Evolutionary conservation across 2,797 vertebrate species (phyloP).

Genomic region (Balearica regulorum): DNA sequence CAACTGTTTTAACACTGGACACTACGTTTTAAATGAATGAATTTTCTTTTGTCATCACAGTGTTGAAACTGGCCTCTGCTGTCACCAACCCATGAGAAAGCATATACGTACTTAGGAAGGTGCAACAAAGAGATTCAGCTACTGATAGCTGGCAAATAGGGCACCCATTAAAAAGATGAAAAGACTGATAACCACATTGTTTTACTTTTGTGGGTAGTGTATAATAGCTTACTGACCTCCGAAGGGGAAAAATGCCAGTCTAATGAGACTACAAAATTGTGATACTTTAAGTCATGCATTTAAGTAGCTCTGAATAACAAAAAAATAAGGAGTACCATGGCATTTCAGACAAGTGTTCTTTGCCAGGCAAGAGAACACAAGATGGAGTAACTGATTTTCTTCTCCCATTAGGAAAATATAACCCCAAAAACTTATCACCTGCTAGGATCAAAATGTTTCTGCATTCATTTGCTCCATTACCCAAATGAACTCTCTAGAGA

Average conservation of each 20-base stretch:
- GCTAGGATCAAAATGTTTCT: conserved; percentile 50
- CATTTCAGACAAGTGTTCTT: background rate
- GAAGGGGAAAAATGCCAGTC: background rate
- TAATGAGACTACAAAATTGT: conserved; percentile 3
- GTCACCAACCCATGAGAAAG: background rate
- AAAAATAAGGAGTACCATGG: background rate
- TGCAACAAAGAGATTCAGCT: conserved; percentile 6
- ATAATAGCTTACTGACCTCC: conserved; percentile 28
- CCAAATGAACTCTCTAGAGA: conserved; percentile 58
- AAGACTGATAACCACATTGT: background rate
- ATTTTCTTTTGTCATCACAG: background rate
- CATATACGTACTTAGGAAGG: background rate
- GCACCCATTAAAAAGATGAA: background rate
- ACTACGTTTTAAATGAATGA: background rate
- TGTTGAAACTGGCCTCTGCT: background rate
- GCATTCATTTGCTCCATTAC: conserved; percentile 68
- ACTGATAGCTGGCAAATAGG: background rate
- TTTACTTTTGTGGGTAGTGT: background rate
- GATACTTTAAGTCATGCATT: conserved; percentile 1
- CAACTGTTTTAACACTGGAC: background rate
- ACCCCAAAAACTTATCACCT: conserved; percentile 25
- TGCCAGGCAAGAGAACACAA: background rate
- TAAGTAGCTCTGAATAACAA: background rate
- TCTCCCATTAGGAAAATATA: conserved; percentile 29
- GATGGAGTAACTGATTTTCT: conserved; percentile 24